Evolutionary conservation across 2,888 invertebrate genomes (phyloP).

Genomic region (Rhagonycha fulva): DNA sequence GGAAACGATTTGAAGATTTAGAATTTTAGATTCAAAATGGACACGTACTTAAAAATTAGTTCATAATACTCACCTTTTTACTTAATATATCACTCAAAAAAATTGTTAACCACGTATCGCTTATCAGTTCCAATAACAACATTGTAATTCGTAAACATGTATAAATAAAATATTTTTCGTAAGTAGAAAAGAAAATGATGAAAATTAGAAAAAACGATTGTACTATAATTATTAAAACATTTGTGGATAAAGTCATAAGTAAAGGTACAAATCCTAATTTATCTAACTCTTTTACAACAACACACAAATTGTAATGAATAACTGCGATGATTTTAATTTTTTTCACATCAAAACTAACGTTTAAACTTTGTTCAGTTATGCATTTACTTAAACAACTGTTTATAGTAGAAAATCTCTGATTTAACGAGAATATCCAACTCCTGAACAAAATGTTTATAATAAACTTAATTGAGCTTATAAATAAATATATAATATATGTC

Average conservation of each 20-base stretch:
- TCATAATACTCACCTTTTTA: background rate
- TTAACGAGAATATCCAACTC: background rate
- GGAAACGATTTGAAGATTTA: too few species aligned
- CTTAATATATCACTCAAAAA: background rate
- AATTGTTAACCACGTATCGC: background rate
- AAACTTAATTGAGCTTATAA: background rate
- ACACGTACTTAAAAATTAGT: too few species aligned
- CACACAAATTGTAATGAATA: background rate
- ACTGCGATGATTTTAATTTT: background rate
- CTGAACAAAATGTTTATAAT: background rate
- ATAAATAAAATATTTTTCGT: background rate
- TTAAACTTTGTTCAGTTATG: background rate
- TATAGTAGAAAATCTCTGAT: background rate
- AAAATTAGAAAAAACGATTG: background rate
- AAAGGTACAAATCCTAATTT: background rate
- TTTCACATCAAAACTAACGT: background rate
- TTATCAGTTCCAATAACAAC: background rate
- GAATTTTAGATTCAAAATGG: too few species aligned
- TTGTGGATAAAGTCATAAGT: background rate
- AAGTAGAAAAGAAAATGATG: background rate
- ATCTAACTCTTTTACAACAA: background rate
- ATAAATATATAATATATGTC: background rate
- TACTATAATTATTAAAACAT: background rate
- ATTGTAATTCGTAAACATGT: background rate
- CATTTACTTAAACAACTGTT: background rate